Base-by-base conservation (phyloP, 35 echinoderm and acorn worm species). In the Apostichopus japonicus region DNA sequence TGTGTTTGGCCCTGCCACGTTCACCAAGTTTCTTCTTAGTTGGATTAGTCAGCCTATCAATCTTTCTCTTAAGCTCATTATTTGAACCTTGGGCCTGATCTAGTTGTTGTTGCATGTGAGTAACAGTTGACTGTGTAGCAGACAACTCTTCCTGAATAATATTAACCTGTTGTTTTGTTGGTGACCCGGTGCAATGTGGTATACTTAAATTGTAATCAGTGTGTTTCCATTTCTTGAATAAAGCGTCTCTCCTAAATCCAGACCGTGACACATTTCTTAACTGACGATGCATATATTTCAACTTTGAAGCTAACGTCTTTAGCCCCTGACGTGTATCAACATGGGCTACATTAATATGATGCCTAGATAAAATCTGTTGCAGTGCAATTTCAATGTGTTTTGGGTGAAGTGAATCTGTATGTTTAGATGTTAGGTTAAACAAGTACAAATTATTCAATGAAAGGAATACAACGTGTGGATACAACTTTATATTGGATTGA, bases 21-120 rank as follows among this genome's bases (percentile, higher is more conserved):
- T 87, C 55, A 25, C 83, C 92, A 10, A 71, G 24, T 79, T 88
- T 89, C 33, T 54, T 65, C 77, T 93, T 93, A 17, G 63, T 84
- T 44, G 81, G 79, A 86, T 93, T 93, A 19, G 80, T 51, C 56
- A 87, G 83, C 61, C 92, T 83, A 84, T 93, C 92, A 87, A 93
- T 10, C 22, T 86, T 63, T 70, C 80, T 86, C 19, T 83, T 76
- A 27, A 93, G 33, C 62, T 92, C 91, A 71, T 83, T 33, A 19
- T 92, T 92, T 86, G 61, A 19, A 70, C 71, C 91, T 86, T 86
- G 54, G 27, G 59, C 53, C 25, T 93, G 51, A 87, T 1, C 65
- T 24, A 76, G 5, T 73, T 86, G 58, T n/a, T 84, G 81, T 87
- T 84, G 83, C 14, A 72, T 73, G 23, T 53, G 13, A 55, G 53